Conservation (phyloP, 2,888 invertebrate genomes). For the Nephrotoma guestfalica region DNA sequence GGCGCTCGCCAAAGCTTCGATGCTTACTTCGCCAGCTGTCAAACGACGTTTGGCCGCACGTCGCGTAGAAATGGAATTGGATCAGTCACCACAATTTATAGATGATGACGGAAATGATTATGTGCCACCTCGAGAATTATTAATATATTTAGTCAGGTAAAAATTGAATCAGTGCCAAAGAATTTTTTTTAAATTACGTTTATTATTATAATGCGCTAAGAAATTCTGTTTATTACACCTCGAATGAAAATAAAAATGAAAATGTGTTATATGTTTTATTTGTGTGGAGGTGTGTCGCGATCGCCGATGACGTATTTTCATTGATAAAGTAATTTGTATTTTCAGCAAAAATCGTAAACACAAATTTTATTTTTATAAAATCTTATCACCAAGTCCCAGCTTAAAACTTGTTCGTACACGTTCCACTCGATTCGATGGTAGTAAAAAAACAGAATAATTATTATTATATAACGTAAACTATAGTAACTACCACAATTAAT, state of each 20-base stretch:
- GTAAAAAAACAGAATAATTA: neutral
- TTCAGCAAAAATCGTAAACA: neutral
- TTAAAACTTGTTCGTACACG: too few species aligned
- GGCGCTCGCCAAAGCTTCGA: conserved; percentile 39
- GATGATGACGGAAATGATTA: conserved; percentile 30
- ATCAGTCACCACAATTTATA: conserved; percentile 13
- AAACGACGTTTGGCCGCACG: conserved; percentile 39
- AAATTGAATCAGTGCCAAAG: neutral
- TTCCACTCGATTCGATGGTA: too few species aligned
- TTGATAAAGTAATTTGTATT: neutral
- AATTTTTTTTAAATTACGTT: neutral
- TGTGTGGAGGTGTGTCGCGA: neutral
- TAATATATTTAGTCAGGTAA: conserved; percentile 51
- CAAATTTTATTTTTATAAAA: too few species aligned
- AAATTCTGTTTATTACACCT: neutral
- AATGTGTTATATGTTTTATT: neutral
- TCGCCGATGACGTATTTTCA: neutral
- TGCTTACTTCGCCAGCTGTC: conserved; percentile 41
- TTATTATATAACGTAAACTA: too few species aligned
- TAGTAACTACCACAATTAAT: too few species aligned
- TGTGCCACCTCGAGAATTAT: conserved; percentile 44
- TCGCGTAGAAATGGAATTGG: conserved; percentile 37
- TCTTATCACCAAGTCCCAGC: too few species aligned
- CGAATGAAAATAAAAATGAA: neutral
- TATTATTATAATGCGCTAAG: neutral